Base-by-base conservation (phyloP, 2,888 invertebrate species). In the Meiosimyza platycephala region DNA sequence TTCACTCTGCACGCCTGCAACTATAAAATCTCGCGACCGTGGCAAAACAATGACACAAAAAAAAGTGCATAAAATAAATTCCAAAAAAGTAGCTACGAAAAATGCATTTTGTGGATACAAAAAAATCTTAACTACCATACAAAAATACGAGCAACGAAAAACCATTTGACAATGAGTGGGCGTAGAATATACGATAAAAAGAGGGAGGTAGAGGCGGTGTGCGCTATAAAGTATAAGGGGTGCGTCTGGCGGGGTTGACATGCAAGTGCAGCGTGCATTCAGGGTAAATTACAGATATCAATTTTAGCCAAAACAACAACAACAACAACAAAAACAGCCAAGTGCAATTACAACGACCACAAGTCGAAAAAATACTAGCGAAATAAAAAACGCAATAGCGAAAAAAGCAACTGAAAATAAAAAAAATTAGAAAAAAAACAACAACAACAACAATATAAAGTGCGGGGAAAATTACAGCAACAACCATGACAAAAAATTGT, bases 271-370 rank as follows among this genome's bases (percentile, higher is more conserved):
- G 54, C 54, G 18, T 50, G 64, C 50, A 15, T 64, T 16, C 55
- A 33, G 66, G 40, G 47, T 16, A 68, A 70, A 71, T 64, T 55
- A 64, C 71, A 55, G 50, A 71, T 71, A 63, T 71, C 64, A 63
- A 71, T 71, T 64, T 64, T 54, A 71, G 55, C 15, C 28, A 48
- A 48, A 70, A 52, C 52, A 52, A 54, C 57, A 47, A 33, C 67
- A 55, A 67, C 54, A 55, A 67, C 54, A 55, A 67, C 55, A 54
- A 55, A 33, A 22, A 28, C 13, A 62, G 18, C 5, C n/a, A 40
- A n/a, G 12, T 60, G 60, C 22, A 60, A 60, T 60, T 60, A 60
- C 22, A 60, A 40, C 28, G 28, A 54, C n/a, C 60, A 60, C 12
- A 52, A 9, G 12, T 15, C 9, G 18, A 52, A 6, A 33, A 33